These are phyloP conservation scores for Celastrina argiolus DNA, from an alignment of 2,888 invertebrate species.

Conservation along the genomic window DNA sequence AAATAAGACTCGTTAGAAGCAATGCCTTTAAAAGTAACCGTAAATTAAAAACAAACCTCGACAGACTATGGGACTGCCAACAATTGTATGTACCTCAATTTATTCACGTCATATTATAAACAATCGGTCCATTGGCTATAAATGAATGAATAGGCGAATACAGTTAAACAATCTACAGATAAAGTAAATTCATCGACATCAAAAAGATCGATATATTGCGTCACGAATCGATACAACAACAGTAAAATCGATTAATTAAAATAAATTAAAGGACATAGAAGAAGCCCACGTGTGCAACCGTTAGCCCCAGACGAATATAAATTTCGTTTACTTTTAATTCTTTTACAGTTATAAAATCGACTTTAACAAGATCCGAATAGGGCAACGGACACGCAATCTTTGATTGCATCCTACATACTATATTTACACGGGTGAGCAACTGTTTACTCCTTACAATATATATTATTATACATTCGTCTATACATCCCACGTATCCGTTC, in stretches of 20 bases:
- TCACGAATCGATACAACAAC: constrained; percentile 55
- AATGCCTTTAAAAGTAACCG: neutral
- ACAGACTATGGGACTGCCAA: neutral
- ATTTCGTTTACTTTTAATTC: constrained; percentile 15
- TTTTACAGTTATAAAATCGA: constrained; percentile 19
- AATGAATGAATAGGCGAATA: constrained; percentile 9
- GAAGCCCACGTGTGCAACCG: constrained; percentile 46
- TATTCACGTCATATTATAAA: too few relatives aligned
- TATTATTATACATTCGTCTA: constrained; percentile 55
- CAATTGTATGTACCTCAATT: neutral
- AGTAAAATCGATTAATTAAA: constrained; percentile 48
- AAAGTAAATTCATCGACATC: constrained; percentile 23
- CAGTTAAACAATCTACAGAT: neutral
- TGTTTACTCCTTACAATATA: constrained; percentile 41
- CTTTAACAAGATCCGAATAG: constrained; percentile 15
- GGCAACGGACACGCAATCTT: constrained; percentile 42
- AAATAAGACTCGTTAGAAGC: neutral
- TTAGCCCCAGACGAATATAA: constrained; percentile 14
- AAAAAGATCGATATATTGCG: constrained; percentile 33
- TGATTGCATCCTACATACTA: constrained; percentile 57
- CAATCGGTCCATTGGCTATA: neutral
- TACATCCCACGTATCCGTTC: constrained; percentile 44
- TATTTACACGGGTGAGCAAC: constrained; percentile 64
- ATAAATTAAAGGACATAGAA: constrained; percentile 46
- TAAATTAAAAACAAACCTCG: neutral